Conservation (phyloP, 2,797 vertebrate genomes). For the Meriones psammophilus region DNA sequence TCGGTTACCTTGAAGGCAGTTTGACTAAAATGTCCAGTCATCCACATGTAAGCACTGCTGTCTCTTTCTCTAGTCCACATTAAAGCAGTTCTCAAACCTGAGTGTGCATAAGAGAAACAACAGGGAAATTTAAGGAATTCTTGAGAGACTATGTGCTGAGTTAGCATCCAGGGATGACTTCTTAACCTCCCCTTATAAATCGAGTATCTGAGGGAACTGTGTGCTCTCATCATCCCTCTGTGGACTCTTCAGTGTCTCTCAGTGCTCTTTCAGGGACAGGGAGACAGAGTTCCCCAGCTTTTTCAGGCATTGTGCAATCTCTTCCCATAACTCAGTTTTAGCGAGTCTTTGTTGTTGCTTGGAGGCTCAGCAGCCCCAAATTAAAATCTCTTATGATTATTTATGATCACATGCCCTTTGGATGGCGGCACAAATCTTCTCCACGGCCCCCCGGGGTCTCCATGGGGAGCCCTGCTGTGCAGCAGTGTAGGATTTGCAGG, state of each 20-base stretch:
- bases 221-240: not conserved
- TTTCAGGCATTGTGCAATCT: not conserved
- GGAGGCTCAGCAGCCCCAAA: constrained; percentile 65
- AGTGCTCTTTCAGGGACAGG: not conserved
- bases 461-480: not conserved
- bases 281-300: not conserved
- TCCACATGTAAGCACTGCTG: not conserved
- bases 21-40: not conserved
- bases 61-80: not conserved
- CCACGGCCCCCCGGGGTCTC: not conserved
- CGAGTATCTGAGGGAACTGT: not conserved
- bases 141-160: not conserved
- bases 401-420: constrained; percentile 59
- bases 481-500: constrained; percentile 42
- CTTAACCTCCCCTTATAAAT: not conserved
- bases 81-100: not conserved
- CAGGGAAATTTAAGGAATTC: not conserved
- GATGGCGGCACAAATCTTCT: constrained; percentile 63
- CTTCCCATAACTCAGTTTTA: constrained; percentile 66
- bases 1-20: constrained; percentile 3
- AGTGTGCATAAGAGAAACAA: not conserved
- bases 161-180: not conserved
- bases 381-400: constrained; percentile 71
- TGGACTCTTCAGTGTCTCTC: not conserved
- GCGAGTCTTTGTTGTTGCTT: constrained; percentile 56